Conservation (phyloP, 2,113 vertebrate genomes). For the Mustela nigripes region DNA sequence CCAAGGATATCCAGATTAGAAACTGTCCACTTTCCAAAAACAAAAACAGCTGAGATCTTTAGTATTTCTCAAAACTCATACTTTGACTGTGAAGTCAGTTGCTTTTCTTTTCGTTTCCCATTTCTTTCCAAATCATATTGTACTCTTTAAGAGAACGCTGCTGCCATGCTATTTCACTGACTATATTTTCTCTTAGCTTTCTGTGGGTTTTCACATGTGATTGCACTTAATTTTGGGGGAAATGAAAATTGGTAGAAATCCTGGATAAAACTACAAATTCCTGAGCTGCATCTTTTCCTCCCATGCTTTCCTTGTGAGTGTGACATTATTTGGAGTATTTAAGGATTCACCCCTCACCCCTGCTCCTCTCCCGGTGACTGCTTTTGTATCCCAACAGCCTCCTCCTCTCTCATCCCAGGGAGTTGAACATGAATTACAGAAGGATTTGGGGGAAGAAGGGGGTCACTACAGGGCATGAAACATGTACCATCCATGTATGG, state of each 20-base stretch:
- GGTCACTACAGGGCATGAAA: background rate
- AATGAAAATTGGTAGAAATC: conserved; percentile 4
- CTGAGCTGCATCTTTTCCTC: background rate
- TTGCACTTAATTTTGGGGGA: background rate
- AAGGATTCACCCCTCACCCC: background rate
- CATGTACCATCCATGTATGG: no score
- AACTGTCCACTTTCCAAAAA: background rate
- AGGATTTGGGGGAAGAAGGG: background rate
- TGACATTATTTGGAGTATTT: background rate
- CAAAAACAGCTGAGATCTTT: background rate
- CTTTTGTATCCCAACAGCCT: background rate
- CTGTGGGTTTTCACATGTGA: background rate
- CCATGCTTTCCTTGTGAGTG: background rate
- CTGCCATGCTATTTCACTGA: background rate
- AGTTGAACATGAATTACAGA: background rate
- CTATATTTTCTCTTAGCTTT: conserved; percentile 21
- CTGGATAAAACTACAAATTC: background rate
- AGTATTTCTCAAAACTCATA: background rate
- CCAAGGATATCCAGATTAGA: background rate
- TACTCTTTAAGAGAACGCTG: background rate
- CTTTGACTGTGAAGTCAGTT: background rate
- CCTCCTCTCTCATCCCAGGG: background rate
- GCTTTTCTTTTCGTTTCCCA: background rate
- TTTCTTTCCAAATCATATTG: background rate
- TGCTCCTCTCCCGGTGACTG: background rate